Evolutionary conservation across 2,797 vertebrate genomes (phyloP).

Genomic region (Rhinella marina): DNA sequence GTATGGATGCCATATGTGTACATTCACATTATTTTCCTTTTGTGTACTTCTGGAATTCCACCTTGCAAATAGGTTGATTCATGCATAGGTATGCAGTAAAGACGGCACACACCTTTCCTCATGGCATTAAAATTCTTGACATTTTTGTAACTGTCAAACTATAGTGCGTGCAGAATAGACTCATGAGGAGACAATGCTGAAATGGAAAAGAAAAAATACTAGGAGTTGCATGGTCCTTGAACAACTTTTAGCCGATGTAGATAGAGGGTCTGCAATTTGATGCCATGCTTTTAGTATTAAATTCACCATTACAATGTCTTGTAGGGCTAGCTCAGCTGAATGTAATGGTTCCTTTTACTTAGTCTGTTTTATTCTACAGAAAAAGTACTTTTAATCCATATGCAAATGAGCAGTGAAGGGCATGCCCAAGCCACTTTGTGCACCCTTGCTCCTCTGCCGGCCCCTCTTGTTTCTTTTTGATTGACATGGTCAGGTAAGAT

Average conservation of each 20-base stretch:
- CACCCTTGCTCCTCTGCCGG: no score
- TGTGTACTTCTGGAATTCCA: neutral
- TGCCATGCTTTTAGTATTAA: neutral
- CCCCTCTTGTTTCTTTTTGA: no score
- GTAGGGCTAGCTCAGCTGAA: no score
- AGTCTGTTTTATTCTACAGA: no score
- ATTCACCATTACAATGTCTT: no score
- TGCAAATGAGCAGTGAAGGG: no score
- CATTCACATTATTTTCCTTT: neutral
- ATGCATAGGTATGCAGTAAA: constrained; percentile 12
- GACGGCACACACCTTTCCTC: constrained; percentile 48
- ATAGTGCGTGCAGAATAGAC: neutral
- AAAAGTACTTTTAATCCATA: no score
- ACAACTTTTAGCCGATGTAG: neutral
- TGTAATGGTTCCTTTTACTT: no score
- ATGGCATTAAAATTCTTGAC: constrained; percentile 48
- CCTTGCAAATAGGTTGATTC: constrained; percentile 34
- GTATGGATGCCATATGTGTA: neutral
- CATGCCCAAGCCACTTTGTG: no score
- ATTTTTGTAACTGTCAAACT: constrained; percentile 38
- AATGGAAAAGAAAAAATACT: neutral
- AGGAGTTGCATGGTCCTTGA: neutral
- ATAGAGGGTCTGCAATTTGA: neutral
- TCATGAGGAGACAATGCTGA: neutral
- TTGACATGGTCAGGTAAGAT: no score